Evolutionary conservation across 1,140 invertebrate species (phyloP).

Genomic region (Amphibalanus amphitrite): DNA sequence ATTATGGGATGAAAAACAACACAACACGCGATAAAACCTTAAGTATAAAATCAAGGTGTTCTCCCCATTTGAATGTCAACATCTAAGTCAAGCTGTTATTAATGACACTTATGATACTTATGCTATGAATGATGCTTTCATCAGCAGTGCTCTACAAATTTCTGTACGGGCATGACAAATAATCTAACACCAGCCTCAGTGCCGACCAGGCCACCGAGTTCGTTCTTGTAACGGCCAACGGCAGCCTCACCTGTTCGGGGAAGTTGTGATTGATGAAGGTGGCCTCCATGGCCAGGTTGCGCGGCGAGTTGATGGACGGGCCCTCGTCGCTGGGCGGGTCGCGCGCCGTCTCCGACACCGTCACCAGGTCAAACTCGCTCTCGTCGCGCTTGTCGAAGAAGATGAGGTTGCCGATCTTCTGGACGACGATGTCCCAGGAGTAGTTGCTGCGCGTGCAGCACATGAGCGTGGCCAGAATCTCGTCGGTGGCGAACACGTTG

Average conservation of each 20-base stretch:
- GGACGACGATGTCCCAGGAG: slow-evolving; percentile 98
- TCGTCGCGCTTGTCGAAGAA: slow-evolving; percentile 98
- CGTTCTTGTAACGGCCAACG: not conserved
- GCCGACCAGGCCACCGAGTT: no score
- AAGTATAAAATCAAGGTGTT: no score
- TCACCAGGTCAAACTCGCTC: slow-evolving; percentile 88
- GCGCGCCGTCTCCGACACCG: slow-evolving; percentile 94
- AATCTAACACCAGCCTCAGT: no score
- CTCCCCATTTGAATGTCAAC: no score
- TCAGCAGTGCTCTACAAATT: no score
- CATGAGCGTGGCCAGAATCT: slow-evolving; percentile 96
- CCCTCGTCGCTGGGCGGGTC: slow-evolving; percentile 94
- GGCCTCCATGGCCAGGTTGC: slow-evolving; percentile 90
- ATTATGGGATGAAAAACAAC: not conserved
- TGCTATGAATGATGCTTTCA: no score
- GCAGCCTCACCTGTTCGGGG: slow-evolving; percentile 68
- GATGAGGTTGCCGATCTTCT: slow-evolving; percentile 91
- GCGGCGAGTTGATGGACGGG: slow-evolving; percentile 82
- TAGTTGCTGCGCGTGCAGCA: slow-evolving; percentile 94
- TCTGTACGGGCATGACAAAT: no score
- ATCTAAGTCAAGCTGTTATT: no score
- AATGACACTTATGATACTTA: no score
- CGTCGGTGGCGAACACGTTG: slow-evolving; percentile 96
- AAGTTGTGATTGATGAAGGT: slow-evolving; percentile 99
- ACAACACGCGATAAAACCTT: slow-evolving; percentile 9